phyloP scores from a whole-genome alignment of 2,113 vertebrate genomes.

The Oceanites oceanicus region DNA sequence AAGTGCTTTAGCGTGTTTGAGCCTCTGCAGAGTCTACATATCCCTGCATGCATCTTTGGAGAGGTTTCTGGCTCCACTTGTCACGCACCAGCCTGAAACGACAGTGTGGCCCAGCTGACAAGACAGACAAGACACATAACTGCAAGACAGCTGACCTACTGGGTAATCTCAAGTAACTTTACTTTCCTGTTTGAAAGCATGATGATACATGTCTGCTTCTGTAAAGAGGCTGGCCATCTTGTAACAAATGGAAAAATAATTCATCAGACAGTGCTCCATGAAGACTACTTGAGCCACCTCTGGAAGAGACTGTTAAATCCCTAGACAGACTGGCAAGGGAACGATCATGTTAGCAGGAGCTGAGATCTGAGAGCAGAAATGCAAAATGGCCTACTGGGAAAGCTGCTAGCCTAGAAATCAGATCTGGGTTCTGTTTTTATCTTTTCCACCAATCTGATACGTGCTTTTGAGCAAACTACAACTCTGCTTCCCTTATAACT shows the following conservation, averaged over 20 bases:
- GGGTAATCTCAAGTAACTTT: neutral
- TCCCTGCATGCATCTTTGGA: neutral
- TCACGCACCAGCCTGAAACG: neutral
- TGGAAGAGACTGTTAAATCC: neutral
- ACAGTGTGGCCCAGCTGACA: neutral
- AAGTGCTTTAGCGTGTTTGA: neutral
- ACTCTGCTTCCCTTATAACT: neutral
- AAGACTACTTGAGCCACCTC: neutral
- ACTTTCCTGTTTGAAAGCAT: neutral
- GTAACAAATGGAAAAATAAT: neutral
- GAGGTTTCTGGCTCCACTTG: neutral
- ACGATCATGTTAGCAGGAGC: neutral
- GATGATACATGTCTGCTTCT: neutral
- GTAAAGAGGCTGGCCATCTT: neutral
- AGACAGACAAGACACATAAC: neutral
- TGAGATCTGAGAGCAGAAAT: neutral
- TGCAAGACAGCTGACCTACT: no score
- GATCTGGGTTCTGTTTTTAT: neutral
- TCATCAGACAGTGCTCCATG: neutral
- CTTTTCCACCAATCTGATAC: neutral
- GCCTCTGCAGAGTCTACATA: neutral
- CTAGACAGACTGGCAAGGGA: neutral
- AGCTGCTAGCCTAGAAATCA: neutral
- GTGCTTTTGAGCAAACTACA: neutral
- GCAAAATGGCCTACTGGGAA: neutral